Evolutionary conservation across 2,797 vertebrate genomes (phyloP).

Genomic region (Muraenolepis orangiensis): DNA sequence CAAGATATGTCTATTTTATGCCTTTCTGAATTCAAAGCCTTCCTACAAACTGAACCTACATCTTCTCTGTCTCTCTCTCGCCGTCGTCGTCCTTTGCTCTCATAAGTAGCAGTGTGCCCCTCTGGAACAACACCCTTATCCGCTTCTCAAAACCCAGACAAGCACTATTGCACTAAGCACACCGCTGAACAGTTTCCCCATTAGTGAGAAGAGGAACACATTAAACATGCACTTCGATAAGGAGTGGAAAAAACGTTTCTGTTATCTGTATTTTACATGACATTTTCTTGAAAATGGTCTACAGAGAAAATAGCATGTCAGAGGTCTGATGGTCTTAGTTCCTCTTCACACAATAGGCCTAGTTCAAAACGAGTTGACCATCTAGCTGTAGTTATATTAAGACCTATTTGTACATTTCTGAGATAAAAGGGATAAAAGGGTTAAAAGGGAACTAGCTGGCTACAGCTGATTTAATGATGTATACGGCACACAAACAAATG

Average conservation of each 20-base stretch:
- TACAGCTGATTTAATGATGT: no score
- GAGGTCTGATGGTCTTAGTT: background rate
- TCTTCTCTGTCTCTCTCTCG: conserved; percentile 15
- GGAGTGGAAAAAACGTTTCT: background rate
- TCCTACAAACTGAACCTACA: conserved; percentile 10
- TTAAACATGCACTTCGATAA: conserved; percentile 40
- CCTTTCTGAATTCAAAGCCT: conserved; percentile 30
- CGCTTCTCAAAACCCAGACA: conserved; percentile 32
- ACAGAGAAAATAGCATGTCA: background rate
- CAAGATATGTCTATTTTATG: conserved; percentile 24
- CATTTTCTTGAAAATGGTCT: background rate
- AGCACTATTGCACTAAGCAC: conserved; percentile 4
- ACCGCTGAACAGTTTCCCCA: conserved; percentile 3
- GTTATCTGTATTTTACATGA: conserved; percentile 8
- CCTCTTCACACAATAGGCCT: background rate
- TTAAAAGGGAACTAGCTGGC: no score
- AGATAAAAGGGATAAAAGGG: no score
- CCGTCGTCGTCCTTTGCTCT: no score
- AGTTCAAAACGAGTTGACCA: background rate
- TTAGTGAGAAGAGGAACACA: conserved; percentile 2
- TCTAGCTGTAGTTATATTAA: no score
- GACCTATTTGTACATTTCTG: no score
- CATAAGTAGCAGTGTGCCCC: conserved; percentile 21
- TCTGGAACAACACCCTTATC: conserved; percentile 31
- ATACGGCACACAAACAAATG: no score